phyloP scores from a whole-genome alignment of 2,113 vertebrate genomes.

The Arizona elegans region DNA sequence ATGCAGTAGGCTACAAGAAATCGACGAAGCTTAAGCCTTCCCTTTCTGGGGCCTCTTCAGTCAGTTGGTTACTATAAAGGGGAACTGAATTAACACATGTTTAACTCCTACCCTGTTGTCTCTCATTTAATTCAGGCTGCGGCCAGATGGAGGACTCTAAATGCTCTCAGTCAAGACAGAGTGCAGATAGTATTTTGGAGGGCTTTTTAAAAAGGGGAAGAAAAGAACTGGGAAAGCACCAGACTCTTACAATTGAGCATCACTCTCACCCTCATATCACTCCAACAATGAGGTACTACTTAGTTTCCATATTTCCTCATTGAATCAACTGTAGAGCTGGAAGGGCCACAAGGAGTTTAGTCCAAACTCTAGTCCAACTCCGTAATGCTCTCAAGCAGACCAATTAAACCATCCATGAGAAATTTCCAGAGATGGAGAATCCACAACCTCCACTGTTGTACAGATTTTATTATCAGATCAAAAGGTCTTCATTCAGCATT shows the following conservation, averaged over 20 bases:
- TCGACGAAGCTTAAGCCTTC: rapidly evolving
- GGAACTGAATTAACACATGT: background rate
- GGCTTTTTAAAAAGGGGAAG: background rate
- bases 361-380: background rate
- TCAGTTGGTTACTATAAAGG: background rate
- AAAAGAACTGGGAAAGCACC: background rate
- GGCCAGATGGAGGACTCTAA: background rate
- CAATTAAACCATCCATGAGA: background rate
- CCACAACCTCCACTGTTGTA: background rate
- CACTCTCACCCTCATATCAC: background rate
- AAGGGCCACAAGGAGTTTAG: background rate
- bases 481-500: background rate
- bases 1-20: background rate
- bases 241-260: background rate
- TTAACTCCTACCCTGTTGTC: background rate
- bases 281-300: background rate
- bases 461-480: background rate
- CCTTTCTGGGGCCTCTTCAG: background rate
- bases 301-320: background rate
- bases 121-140: background rate
- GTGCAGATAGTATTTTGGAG: background rate
- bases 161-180: background rate
- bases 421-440: background rate
- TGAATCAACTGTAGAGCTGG: background rate
- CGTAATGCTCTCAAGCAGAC: background rate